Evolutionary conservation across 2,113 vertebrate genomes (phyloP).

Genomic region (Indri indri): DNA sequence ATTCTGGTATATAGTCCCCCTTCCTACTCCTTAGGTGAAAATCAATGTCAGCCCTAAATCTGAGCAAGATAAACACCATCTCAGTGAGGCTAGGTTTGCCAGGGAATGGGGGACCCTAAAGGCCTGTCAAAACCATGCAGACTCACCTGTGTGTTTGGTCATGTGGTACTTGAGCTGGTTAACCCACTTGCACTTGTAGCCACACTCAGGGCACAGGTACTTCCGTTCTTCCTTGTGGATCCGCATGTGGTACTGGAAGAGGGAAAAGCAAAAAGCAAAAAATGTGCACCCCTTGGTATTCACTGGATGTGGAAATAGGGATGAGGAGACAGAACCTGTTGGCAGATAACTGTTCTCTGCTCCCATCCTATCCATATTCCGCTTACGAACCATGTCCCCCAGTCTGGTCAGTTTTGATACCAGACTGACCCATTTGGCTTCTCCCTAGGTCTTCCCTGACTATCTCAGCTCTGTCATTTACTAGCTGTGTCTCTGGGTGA

Average conservation of each 20-base stretch:
- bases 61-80: not conserved
- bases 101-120: not conserved
- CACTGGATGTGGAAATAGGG: not conserved
- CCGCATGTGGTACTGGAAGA: conserved; percentile 94
- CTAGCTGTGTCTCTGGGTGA: not conserved
- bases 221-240: conserved; percentile 97
- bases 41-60: not conserved
- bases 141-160: conserved; percentile 96
- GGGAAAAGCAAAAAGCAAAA: not conserved
- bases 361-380: not conserved
- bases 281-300: not conserved
- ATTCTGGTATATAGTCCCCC: not conserved
- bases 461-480: not conserved
- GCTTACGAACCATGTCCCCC: not conserved
- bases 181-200: conserved; percentile 99
- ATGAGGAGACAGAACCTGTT: not conserved
- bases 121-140: not conserved
- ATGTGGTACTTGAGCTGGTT: conserved; percentile 99
- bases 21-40: not conserved
- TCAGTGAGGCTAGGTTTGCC: not conserved
- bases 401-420: not conserved
- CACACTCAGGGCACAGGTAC: conserved; percentile 96
- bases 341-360: not conserved
- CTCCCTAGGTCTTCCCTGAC: not conserved
- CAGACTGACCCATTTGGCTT: not conserved